Conservation (phyloP, 1,140 invertebrate genomes). For the Campoletis sonorensis region DNA sequence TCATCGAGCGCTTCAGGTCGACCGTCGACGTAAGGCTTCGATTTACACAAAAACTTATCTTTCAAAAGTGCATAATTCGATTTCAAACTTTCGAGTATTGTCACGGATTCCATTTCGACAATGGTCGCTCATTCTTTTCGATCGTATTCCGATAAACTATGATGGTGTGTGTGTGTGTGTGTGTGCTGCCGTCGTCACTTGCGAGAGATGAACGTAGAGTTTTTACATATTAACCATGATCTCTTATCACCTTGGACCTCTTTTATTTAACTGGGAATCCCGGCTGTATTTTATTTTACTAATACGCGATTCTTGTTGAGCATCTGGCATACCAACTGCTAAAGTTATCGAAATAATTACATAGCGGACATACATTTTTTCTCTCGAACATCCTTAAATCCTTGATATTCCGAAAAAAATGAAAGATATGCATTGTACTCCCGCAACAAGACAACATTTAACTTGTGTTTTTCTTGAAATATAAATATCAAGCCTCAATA, state of each 20-base stretch:
- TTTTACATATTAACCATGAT: background rate
- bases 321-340: background rate
- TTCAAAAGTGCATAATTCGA: conserved; percentile 14
- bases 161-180: too few species aligned
- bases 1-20: conserved; percentile 40
- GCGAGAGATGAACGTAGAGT: too few species aligned
- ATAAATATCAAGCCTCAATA: too few species aligned
- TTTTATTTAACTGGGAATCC: background rate
- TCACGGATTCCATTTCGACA: conserved; percentile 26
- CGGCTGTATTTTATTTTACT: background rate
- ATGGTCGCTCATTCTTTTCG: background rate
- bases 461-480: too few species aligned
- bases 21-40: conserved; percentile 22
- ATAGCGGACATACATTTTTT: too few species aligned
- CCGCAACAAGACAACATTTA: too few species aligned
- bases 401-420: too few species aligned
- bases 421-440: too few species aligned
- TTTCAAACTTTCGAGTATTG: background rate
- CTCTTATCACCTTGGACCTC: too few species aligned
- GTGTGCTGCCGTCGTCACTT: too few species aligned
- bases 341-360: too few species aligned
- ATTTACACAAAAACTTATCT: conserved; percentile 39
- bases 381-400: too few species aligned
- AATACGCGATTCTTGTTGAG: background rate
- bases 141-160: background rate